phyloP scores from a whole-genome alignment of 2,113 vertebrate genomes.

The Anthoscopus minutus region DNA sequence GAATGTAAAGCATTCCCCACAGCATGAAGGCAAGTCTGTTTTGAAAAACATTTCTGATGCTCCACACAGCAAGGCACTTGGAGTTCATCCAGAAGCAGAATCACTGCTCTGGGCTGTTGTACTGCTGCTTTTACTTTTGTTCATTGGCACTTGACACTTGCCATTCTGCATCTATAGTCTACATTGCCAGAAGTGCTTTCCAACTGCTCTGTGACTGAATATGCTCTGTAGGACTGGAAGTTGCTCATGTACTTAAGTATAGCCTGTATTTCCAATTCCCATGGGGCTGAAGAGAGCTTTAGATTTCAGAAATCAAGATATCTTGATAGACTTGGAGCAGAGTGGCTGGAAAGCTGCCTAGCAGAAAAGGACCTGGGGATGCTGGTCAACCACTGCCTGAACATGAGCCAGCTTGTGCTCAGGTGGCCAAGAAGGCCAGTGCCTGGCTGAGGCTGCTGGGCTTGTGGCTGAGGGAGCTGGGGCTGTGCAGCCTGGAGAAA shows the following conservation, averaged over 20 bases:
- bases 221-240: background rate
- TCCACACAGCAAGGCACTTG: background rate
- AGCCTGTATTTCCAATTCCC: background rate
- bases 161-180: background rate
- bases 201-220: background rate
- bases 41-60: conserved; percentile 4
- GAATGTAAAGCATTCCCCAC: background rate
- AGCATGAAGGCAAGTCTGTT: background rate
- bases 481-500: background rate
- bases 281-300: background rate
- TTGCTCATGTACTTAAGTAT: background rate
- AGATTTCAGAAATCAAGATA: background rate
- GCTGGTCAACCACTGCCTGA: background rate
- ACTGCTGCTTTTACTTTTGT: conserved; percentile 3
- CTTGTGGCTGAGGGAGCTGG: background rate
- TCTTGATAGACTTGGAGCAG: background rate
- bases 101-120: conserved; percentile 8
- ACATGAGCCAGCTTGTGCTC: background rate
- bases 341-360: background rate
- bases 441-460: no score
- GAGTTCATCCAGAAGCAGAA: conserved; percentile 14
- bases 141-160: conserved; percentile 13
- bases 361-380: background rate
- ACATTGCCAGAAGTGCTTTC: background rate
- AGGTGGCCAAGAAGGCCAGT: background rate